Evolutionary conservation across 1,140 invertebrate genomes (phyloP), one percentile per base, ranked within the genome.

Genomic region (Cotesia chilonis): DNA sequence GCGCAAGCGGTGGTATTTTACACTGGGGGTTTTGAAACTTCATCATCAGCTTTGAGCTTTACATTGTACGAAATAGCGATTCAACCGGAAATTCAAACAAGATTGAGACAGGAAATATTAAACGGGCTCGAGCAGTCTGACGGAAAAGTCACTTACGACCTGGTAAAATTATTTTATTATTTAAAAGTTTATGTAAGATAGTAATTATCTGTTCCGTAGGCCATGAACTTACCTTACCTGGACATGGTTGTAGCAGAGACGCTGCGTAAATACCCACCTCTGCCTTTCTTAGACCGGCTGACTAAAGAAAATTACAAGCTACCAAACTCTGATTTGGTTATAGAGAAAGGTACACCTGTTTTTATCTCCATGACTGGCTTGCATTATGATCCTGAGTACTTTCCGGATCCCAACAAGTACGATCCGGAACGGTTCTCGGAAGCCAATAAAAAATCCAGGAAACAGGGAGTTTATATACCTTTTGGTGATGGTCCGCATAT

Each of bases 1-100:
- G 89, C 90, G 0, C 91, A 93, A 75, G 88, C 89, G 1, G 82
- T 90, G 1, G 52, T 92, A 4, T 94, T 94, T 76, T 92, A 93
- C 74, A 82, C 88, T 2, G 93, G 89, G 67, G 92, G 91, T 2
- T 93, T 90, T 75, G 91, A 92, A 78, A 92, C 90, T 0, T 93
- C 94, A 75, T 92, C 93, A 72, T 81, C 88, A 1, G 92, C 88
- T 1, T 76, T 92, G 37, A 82, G 87, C 6, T 90, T 90, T 75
- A 81, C 88, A 3, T 75, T 89, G 4, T 88, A 87, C 38, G 88
- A 89, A 73, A 77, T 93, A 54, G 89, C 91, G 9, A 78, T 83
- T 14, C 80, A 92, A 74, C 89, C 85, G 0, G 81, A 88, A 2
- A 80, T 90, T 12, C 92, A 91, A 75, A 77, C 88, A 1, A 86